These are phyloP conservation scores for Heterodera filipjevi DNA, from an alignment of 2,888 invertebrate species.

Conservation along the genomic window DNA sequence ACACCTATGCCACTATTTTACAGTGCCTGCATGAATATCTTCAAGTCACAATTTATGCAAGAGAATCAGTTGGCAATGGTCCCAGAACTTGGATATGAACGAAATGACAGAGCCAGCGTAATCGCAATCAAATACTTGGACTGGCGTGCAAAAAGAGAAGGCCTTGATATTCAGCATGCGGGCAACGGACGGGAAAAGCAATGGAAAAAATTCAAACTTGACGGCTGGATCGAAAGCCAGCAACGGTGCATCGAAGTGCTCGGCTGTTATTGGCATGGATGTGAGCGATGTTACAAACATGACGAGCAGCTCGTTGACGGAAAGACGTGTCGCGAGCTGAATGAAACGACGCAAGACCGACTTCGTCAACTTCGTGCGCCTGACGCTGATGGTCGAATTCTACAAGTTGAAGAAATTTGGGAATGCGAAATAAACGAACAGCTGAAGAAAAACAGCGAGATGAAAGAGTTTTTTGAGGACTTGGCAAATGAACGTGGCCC, in stretches of 20 bases:
- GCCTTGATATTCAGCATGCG: not conserved
- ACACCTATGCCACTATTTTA: not conserved
- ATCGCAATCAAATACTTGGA: not conserved
- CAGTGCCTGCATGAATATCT: conserved; percentile 12
- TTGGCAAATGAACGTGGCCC: not conserved
- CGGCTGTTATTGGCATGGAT: not conserved
- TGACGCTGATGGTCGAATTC: not conserved
- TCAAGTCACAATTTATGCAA: not conserved
- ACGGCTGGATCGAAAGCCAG: not conserved
- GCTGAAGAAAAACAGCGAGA: not conserved
- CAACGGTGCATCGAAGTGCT: not conserved
- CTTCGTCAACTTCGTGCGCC: conserved; percentile 1
- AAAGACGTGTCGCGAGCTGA: not conserved
- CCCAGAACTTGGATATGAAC: conserved; percentile 6
- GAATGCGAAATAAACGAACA: not conserved
- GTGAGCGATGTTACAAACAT: not conserved
- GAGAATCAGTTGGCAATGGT: conserved; percentile 10
- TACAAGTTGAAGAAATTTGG: not conserved
- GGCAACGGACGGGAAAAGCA: conserved; percentile 15
- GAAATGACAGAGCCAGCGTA: not conserved
- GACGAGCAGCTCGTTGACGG: not conserved
- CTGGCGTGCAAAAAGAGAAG: not conserved
- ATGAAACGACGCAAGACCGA: not conserved
- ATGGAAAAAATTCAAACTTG: not conserved
- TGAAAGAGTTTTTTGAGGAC: not conserved